Percentiles rank a stretch among this genome's conserved stretches.
Evolutionary conservation across 2,113 vertebrate genomes (phyloP).

Genomic region (Muntiacus muntjak): DNA sequence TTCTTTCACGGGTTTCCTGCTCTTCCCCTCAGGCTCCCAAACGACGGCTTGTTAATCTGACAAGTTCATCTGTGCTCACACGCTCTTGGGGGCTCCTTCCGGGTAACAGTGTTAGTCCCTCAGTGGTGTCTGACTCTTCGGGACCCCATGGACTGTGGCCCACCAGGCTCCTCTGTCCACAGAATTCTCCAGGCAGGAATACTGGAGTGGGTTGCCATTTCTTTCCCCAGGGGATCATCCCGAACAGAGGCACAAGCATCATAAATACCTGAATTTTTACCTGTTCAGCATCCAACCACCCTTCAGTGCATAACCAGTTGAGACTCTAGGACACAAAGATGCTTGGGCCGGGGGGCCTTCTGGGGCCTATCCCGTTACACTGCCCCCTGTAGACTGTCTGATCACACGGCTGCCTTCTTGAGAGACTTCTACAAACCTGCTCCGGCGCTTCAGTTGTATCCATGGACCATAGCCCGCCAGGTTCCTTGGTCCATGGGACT

Average conservation of each 20-base stretch:
- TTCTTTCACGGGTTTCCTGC: neutral
- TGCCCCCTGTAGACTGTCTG: rapidly evolving
- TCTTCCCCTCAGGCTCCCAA: neutral
- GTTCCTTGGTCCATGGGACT: neutral
- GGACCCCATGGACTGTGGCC: neutral
- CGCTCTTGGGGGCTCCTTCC: neutral
- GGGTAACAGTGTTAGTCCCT: neutral
- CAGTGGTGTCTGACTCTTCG: neutral
- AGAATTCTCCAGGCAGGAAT: neutral
- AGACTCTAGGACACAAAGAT: neutral
- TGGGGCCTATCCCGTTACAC: neutral
- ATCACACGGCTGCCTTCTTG: neutral
- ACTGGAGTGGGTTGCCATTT: neutral
- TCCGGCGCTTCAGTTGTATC: neutral
- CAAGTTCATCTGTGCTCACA: neutral
- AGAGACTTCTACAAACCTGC: neutral
- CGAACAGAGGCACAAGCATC: neutral
- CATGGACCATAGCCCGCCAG: neutral
- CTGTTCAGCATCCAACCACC: neutral
- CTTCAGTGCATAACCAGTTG: neutral
- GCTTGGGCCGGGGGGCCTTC: neutral
- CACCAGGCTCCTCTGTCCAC: neutral
- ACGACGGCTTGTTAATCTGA: neutral
- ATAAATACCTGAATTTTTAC: neutral
- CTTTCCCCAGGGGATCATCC: neutral